Conservation (phyloP, 1,140 invertebrate genomes). For the Stegodyphus dumicola region DNA sequence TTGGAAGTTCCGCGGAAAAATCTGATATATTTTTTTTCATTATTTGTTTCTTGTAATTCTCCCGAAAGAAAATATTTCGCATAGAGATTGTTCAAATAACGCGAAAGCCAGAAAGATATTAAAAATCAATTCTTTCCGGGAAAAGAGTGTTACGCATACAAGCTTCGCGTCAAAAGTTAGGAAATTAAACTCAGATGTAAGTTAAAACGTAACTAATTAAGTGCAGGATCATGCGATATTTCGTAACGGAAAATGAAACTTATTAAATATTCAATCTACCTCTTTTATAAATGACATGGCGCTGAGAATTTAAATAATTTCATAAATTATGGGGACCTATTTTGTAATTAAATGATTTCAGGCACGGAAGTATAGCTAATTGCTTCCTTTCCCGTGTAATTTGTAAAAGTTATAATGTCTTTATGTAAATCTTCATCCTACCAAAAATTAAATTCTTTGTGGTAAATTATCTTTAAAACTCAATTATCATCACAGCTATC, state of each 20-base stretch:
- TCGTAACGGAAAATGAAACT: no score
- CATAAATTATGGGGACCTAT: neutral
- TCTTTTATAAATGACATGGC: neutral
- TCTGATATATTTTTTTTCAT: neutral
- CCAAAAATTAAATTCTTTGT: no score
- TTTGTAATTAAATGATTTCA: neutral
- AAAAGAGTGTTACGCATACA: neutral
- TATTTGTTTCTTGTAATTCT: no score
- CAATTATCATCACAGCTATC: no score
- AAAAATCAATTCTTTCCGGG: neutral
- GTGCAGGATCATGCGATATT: no score
- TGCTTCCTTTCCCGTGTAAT: no score
- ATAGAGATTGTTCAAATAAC: conserved; percentile 8
- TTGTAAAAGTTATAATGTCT: no score
- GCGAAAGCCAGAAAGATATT: neutral
- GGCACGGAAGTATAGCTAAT: no score
- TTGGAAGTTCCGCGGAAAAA: neutral
- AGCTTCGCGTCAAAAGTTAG: neutral
- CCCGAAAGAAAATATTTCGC: conserved; percentile 10
- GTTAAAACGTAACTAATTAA: no score
- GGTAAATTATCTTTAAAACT: no score
- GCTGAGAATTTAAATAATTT: neutral
- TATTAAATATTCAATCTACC: neutral
- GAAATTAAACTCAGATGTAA: neutral
- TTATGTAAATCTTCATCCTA: no score